A percentile compares a stretch with the other conserved stretches of the same genome.
These are phyloP conservation scores for Onychomys arenicola DNA, from an alignment of 2,797 vertebrate genomes.

Conservation along the genomic window DNA sequence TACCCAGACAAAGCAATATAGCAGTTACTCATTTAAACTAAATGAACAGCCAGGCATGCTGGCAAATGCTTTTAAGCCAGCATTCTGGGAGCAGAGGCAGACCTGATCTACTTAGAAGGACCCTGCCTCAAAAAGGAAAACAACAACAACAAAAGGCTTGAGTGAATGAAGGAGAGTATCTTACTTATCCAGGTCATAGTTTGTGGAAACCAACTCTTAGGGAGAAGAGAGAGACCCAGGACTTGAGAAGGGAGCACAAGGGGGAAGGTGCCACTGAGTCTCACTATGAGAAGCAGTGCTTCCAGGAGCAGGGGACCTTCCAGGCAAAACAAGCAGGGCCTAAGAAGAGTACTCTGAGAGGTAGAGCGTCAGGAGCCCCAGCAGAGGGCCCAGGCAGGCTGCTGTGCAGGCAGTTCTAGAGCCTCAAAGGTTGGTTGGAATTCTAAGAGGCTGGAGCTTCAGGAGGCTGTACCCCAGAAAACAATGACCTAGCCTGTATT, in stretches of 20 bases:
- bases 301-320: neutral
- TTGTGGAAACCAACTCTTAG: neutral
- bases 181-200: neutral
- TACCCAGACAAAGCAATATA: neutral
- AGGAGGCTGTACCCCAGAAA: neutral
- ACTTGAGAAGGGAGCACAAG: neutral
- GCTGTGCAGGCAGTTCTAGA: neutral
- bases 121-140: neutral
- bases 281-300: neutral
- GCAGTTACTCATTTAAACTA: neutral
- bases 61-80: neutral
- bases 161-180: neutral
- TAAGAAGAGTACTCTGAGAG: neutral
- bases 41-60: neutral
- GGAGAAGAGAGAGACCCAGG: neutral
- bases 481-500: neutral
- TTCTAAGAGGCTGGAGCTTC: neutral
- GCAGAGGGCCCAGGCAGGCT: neutral
- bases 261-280: neutral
- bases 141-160: neutral
- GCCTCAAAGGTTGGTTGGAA: neutral
- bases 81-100: neutral
- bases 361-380: neutral
- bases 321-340: neutral
- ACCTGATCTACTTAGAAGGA: neutral